Evolutionary conservation across 2,888 invertebrate species (phyloP).

Genomic region (Graphium colonna): DNA sequence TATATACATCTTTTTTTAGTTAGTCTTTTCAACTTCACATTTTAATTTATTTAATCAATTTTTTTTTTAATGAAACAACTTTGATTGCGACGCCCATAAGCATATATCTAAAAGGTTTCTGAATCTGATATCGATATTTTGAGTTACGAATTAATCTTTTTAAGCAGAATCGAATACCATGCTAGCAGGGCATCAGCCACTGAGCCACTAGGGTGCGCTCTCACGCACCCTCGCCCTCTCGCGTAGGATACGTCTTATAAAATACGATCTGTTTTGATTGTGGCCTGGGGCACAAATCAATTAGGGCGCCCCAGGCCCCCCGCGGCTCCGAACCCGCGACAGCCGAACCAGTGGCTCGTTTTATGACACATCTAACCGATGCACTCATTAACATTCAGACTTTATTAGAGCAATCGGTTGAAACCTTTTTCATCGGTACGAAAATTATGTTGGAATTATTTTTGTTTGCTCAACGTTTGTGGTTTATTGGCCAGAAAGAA

Average conservation of each 20-base stretch:
- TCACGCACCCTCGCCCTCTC: constrained; percentile 63
- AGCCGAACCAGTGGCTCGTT: constrained; percentile 78
- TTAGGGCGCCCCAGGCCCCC: constrained; percentile 70
- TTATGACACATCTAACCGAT: constrained; percentile 75
- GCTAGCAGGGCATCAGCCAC: constrained; percentile 19
- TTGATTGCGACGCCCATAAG: too few relatives aligned
- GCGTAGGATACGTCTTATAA: constrained; percentile 74
- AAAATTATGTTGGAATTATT: background rate
- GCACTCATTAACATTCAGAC: constrained; percentile 77
- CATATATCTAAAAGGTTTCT: background rate
- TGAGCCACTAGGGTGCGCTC: constrained; percentile 31
- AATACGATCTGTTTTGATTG: constrained; percentile 81
- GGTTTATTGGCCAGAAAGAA: too few relatives aligned
- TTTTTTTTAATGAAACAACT: too few relatives aligned
- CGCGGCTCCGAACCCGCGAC: constrained; percentile 59
- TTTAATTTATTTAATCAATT: too few relatives aligned
- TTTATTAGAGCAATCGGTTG: constrained; percentile 72
- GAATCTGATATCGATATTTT: too few relatives aligned
- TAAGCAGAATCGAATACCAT: constrained; percentile 46
- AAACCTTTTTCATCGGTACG: constrained; percentile 34
- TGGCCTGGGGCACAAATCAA: constrained; percentile 81
- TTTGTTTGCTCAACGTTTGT: too few relatives aligned
- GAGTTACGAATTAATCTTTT: background rate
- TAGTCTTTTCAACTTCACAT: too few relatives aligned
- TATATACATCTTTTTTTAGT: too few relatives aligned